Evolutionary conservation across 2,888 invertebrate genomes (phyloP).

Genomic region (Myopa tessellatipennis): DNA sequence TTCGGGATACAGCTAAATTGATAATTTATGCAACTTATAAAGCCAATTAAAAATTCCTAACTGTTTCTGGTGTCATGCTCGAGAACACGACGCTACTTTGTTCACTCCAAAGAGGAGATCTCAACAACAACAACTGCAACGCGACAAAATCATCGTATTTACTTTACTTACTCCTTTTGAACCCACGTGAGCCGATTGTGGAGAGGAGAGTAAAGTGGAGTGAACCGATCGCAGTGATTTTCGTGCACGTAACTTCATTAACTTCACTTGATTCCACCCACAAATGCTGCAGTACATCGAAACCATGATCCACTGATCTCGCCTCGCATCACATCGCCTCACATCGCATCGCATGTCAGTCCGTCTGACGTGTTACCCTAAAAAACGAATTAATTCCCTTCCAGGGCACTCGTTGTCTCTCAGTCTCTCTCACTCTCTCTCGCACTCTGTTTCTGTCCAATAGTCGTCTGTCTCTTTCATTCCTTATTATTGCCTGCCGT

Average conservation of each 20-base stretch:
- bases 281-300: constrained; percentile 46
- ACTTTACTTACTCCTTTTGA: background rate
- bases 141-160: too few species aligned
- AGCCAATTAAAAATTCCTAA: constrained; percentile 25
- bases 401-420: constrained; percentile 5
- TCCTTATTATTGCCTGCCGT: background rate
- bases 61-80: background rate
- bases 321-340: constrained; percentile 6
- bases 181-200: background rate
- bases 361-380: constrained; percentile 44
- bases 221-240: background rate
- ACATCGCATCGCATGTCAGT: constrained; percentile 34
- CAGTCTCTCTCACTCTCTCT: background rate
- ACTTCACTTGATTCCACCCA: constrained; percentile 53
- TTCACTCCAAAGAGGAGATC: background rate
- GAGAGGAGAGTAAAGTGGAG: too few species aligned
- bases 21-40: constrained; percentile 3
- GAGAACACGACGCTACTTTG: background rate
- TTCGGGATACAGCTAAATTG: constrained; percentile 8
- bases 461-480: background rate
- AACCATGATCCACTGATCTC: constrained; percentile 8
- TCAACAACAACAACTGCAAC: background rate
- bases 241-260: constrained; percentile 44
- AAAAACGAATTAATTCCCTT: constrained; percentile 53
- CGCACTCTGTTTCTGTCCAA: background rate